Evolutionary conservation across 2,113 vertebrate genomes (phyloP).

Genomic region (Elanoides forficatus): DNA sequence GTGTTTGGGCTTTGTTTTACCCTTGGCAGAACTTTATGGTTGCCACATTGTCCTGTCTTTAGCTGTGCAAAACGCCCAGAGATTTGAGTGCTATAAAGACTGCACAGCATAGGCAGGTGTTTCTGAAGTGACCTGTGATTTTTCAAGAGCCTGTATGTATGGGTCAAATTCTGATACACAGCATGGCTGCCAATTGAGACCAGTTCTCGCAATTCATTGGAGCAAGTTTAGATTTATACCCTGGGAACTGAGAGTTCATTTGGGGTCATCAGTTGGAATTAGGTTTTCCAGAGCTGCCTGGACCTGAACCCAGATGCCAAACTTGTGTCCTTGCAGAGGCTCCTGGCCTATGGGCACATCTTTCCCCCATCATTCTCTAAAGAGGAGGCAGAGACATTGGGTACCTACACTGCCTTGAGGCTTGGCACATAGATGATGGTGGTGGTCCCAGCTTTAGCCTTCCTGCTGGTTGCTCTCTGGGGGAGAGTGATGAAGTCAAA

Average conservation of each 20-base stretch:
- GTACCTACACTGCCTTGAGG: neutral
- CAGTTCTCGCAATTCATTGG: neutral
- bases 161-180: neutral
- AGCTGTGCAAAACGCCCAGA: neutral
- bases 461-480: neutral
- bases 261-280: neutral
- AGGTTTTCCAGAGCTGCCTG: neutral
- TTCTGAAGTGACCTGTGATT: neutral
- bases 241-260: neutral
- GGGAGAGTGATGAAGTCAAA: neutral
- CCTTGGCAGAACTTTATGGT: neutral
- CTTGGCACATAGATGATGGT: neutral
- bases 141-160: neutral
- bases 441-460: neutral
- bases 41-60: neutral
- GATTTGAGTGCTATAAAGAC: neutral
- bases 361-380: neutral
- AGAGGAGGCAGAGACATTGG: neutral
- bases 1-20: neutral
- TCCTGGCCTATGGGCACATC: neutral
- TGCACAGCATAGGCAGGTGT: neutral
- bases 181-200: neutral
- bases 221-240: neutral
- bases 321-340: neutral
- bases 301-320: neutral